A percentile compares a stretch with the other conserved stretches of the same genome.
Evolutionary conservation across 2,113 vertebrate species (phyloP).

Genomic region (Vimba vimba): DNA sequence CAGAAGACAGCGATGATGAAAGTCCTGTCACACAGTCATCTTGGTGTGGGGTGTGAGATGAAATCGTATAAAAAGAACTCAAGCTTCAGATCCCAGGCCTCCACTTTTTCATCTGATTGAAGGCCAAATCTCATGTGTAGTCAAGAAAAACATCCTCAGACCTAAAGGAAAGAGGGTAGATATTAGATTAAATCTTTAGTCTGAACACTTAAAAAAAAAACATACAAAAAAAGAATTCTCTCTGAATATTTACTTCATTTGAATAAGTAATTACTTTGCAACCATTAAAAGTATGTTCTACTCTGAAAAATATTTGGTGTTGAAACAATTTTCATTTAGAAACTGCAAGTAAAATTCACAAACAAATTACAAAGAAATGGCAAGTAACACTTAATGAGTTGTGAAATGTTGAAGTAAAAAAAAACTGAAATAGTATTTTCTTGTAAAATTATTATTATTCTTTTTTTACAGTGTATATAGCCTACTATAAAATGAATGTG

Average conservation of each 20-base stretch:
- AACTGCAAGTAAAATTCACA: too few species aligned
- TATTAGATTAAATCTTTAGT: background rate
- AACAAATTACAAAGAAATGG: too few species aligned
- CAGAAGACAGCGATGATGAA: constrained; percentile 17
- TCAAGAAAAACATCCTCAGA: background rate
- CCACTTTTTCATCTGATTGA: background rate
- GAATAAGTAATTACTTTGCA: background rate
- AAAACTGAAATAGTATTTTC: too few species aligned
- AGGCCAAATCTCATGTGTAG: background rate
- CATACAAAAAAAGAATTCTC: background rate
- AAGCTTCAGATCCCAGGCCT: constrained; percentile 14
- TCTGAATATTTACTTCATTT: background rate
- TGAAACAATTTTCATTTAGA: too few species aligned
- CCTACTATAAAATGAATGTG: background rate
- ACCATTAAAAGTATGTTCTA: background rate
- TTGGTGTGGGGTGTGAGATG: background rate
- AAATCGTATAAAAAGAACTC: background rate
- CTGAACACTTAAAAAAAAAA: background rate
- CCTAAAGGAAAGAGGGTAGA: background rate
- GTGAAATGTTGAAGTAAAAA: too few species aligned
- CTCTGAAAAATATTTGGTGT: too few species aligned
- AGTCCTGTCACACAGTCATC: constrained; percentile 20
- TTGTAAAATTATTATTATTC: too few species aligned
- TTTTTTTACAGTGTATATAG: too few species aligned
- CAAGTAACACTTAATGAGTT: too few species aligned